Conservation (phyloP, 2,797 vertebrate genomes). For the Chelon auratus region DNA sequence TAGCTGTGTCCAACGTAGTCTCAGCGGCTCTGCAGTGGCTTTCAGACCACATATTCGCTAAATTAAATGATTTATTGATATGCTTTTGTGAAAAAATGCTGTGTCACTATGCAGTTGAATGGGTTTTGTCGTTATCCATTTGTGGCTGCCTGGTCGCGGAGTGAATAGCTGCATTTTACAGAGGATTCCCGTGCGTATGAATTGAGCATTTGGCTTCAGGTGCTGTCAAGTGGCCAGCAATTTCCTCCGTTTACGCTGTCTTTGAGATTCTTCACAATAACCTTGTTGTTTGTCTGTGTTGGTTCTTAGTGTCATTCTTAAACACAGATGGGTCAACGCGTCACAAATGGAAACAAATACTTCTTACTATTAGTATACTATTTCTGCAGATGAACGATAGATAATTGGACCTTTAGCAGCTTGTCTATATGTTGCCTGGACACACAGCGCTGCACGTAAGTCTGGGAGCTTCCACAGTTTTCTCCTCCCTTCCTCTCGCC, state of each 20-base stretch:
- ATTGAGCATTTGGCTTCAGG: constrained; percentile 34
- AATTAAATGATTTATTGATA: constrained; percentile 58
- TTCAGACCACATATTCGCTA: neutral
- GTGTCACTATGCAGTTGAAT: constrained; percentile 40
- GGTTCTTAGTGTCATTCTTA: constrained; percentile 8
- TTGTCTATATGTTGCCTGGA: constrained; percentile 11
- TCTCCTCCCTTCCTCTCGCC: constrained; percentile 3
- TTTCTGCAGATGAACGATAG: constrained; percentile 6
- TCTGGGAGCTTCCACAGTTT: constrained; percentile 12
- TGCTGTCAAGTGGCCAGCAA: constrained; percentile 36
- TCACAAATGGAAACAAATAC: neutral
- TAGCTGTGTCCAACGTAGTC: neutral
- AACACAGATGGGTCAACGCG: neutral
- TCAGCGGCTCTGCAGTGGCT: neutral
- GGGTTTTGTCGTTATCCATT: constrained; percentile 43
- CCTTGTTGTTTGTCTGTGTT: constrained; percentile 4
- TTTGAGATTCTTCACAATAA: constrained; percentile 6
- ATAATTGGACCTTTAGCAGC: constrained; percentile 17
- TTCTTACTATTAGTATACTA: neutral
- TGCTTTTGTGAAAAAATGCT: constrained; percentile 54
- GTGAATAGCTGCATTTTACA: constrained; percentile 28
- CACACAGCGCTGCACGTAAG: constrained; percentile 20
- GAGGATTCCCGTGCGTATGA: constrained; percentile 17
- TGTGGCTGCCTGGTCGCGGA: constrained; percentile 19
- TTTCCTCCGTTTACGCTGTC: constrained; percentile 7